A percentile compares a stretch with the other conserved stretches of the same genome.
Evolutionary conservation across 2,888 invertebrate genomes (phyloP).

Genomic region (Polydesmus complanatus): DNA sequence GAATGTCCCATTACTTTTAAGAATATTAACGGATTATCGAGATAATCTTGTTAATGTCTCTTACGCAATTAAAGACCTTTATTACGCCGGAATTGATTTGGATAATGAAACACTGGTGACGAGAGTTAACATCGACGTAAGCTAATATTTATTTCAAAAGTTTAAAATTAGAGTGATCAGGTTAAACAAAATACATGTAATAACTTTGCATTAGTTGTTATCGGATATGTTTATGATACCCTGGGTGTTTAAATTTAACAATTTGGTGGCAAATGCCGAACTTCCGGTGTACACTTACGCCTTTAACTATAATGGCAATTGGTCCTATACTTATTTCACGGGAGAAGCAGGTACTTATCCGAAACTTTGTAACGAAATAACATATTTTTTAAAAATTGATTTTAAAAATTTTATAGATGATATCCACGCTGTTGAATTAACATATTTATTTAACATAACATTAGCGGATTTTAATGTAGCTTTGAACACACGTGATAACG

Average conservation of each 20-base stretch:
- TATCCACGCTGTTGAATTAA: slow-evolving; percentile 2
- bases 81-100: background rate
- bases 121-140: background rate
- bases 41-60: background rate
- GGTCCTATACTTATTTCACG: background rate
- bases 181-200: too few species aligned
- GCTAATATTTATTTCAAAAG: background rate
- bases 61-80: background rate
- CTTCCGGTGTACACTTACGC: slow-evolving; percentile 7
- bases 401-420: slow-evolving; percentile 1
- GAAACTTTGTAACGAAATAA: background rate
- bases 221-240: slow-evolving; percentile 9
- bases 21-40: background rate
- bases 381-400: background rate
- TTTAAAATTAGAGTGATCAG: too few species aligned
- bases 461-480: background rate
- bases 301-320: slow-evolving; percentile 1
- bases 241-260: background rate
- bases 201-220: background rate
- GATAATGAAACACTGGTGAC: background rate
- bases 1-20: background rate
- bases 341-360: slow-evolving; percentile 2
- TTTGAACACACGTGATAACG: background rate
- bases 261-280: background rate
- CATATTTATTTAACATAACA: slow-evolving; percentile 3